Evolutionary conservation across 2,113 vertebrate species (phyloP), one percentile per base, ranked within the genome.

Genomic region (Centrocercus urophasianus): DNA sequence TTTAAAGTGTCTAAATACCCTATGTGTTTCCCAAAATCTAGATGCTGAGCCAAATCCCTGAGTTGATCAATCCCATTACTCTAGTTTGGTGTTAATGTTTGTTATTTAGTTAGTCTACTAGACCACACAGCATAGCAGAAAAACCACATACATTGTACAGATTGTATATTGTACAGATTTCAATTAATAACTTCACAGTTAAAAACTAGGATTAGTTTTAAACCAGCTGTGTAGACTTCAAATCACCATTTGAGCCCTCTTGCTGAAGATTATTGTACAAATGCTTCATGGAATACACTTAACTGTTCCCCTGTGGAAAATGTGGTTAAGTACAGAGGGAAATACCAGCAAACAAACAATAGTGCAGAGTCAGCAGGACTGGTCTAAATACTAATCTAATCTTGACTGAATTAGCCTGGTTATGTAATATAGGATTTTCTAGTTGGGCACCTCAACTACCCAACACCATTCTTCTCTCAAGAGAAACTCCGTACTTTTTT

Each of bases 231-330:
- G 47, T 30, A 86, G 42, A 77, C 77, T 85, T 83, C 75, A 59
- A 56, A 43, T 52, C n/a, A 42, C 8, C n/a, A 36, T 77, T 63
- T 48, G 32, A 70, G 40, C 77, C 69, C 54, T 91, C 67, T 74
- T 74, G 45, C 52, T 86, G 96, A 96, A 95, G 40, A 48, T 2
- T 72, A 28, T 69, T 93, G 83, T 90, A 90, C 70, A 93, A 84
- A 82, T 73, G 63, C 73, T 95, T 96, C 93, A 70, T 85, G 89
- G 69, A 30, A 28, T 34, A 93, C 25, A 79, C 75, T 83, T 92
- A 75, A 81, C 67, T 43, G 0, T 82, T 88, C 81, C 42, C 57
- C 56, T 32, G 45, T 89, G 93, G 93, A 90, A 97, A 97, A 95
- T 2, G 47, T 27, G 22, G 43, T 13, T 22, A 74, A 95, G 72